These are phyloP conservation scores for Myotis findleyi DNA, from an alignment of 2,797 vertebrate species.

Conservation along the genomic window DNA sequence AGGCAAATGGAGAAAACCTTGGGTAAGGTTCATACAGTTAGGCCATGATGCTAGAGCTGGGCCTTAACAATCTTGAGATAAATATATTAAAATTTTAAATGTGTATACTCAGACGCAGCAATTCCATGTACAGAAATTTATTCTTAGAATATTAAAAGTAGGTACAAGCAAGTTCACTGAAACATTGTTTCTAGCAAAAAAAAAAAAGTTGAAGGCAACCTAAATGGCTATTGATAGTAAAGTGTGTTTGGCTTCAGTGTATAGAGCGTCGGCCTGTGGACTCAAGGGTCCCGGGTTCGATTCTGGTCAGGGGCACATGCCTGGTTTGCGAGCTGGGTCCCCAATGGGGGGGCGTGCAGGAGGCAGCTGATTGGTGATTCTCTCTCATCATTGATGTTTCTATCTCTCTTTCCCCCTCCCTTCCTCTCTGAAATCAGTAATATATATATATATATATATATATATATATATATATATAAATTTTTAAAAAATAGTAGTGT, in stretches of 20 bases:
- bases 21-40: background rate
- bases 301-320: too few relatives aligned
- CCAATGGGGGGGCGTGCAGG: too few relatives aligned
- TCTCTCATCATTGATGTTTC: too few relatives aligned
- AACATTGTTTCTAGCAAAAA: background rate
- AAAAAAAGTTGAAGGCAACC: background rate
- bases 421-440: too few relatives aligned
- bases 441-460: too few relatives aligned
- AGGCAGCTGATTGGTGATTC: too few relatives aligned
- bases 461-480: too few relatives aligned
- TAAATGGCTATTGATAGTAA: background rate
- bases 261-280: too few relatives aligned
- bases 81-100: constrained; percentile 20
- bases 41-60: background rate
- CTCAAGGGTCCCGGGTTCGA: too few relatives aligned
- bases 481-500: background rate
- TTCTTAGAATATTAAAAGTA: background rate
- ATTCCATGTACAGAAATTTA: constrained; percentile 8
- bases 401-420: too few relatives aligned
- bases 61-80: background rate
- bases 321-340: accelerated
- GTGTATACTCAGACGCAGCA: background rate
- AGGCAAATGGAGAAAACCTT: background rate
- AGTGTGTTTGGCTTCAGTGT: background rate
- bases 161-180: background rate